Conservation (phyloP, 2,888 invertebrate genomes). For the Plagodis dolabraria region DNA sequence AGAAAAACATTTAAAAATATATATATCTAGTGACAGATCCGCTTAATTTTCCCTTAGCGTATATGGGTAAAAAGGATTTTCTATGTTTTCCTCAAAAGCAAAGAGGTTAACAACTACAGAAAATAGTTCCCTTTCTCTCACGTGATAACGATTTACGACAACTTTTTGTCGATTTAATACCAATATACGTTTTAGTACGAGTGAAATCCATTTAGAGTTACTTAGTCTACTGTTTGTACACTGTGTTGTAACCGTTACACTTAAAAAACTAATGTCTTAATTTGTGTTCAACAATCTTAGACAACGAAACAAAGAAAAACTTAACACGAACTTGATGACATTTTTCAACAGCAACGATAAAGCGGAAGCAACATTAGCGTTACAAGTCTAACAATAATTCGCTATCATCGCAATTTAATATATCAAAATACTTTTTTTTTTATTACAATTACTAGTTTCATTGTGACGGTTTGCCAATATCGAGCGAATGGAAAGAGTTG, state of each 20-base stretch:
- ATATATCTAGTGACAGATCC: too few relatives aligned
- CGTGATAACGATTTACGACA: too few relatives aligned
- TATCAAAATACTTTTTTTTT: constrained; percentile 62
- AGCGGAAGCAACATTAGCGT: constrained; percentile 77
- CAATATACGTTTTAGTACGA: too few relatives aligned
- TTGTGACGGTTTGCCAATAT: constrained; percentile 84
- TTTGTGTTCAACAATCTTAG: constrained; percentile 42
- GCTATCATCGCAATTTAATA: constrained; percentile 39
- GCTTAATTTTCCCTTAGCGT: too few relatives aligned
- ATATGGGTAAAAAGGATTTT: too few relatives aligned
- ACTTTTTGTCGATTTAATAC: too few relatives aligned
- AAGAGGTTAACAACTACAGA: background rate
- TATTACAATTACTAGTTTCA: constrained; percentile 56
- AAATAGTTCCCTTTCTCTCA: too few relatives aligned
- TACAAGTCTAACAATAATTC: constrained; percentile 48
- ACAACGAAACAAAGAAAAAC: constrained; percentile 43
- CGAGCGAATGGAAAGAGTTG: constrained; percentile 65
- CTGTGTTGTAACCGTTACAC: constrained; percentile 18
- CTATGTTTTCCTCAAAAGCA: background rate
- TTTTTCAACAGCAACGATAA: constrained; percentile 66
- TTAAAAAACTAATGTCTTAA: constrained; percentile 35
- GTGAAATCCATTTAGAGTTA: background rate
- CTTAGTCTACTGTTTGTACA: constrained; percentile 11
- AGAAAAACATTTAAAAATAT: too few relatives aligned
- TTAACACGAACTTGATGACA: constrained; percentile 42